These are phyloP conservation scores for Drosophila maculinotata DNA, from an alignment of 2,888 invertebrate genomes.

Conservation along the genomic window DNA sequence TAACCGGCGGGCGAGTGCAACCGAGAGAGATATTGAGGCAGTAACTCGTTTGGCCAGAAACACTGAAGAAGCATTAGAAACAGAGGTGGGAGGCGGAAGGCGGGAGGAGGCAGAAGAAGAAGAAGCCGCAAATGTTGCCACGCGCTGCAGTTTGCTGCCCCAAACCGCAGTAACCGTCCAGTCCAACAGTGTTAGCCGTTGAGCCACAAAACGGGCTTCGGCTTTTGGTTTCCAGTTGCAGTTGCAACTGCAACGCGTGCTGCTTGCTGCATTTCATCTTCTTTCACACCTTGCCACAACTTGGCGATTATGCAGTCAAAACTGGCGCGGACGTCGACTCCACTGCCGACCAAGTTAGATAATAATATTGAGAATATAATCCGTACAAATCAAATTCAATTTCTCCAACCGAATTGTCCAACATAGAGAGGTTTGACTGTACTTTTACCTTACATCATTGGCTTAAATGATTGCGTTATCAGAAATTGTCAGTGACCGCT, in stretches of 20 bases:
- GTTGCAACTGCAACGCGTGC: slow-evolving; percentile 52
- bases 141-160: slow-evolving; percentile 37
- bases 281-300: slow-evolving; percentile 27
- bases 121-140: slow-evolving; percentile 78
- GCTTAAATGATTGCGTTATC: not conserved
- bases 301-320: slow-evolving; percentile 53
- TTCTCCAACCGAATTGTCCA: too few species aligned
- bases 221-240: slow-evolving; percentile 9
- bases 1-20: slow-evolving; percentile 36
- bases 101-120: not conserved
- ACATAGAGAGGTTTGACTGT: too few species aligned
- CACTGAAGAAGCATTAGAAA: slow-evolving; percentile 68
- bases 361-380: not conserved
- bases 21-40: slow-evolving; percentile 5
- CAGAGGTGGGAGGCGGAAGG: slow-evolving; percentile 12
- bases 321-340: slow-evolving; percentile 55
- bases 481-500: not conserved
- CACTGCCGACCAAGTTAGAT: slow-evolving; percentile 19
- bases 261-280: slow-evolving; percentile 28
- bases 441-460: not conserved
- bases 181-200: slow-evolving; percentile 19
- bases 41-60: slow-evolving; percentile 77
- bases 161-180: slow-evolving; percentile 18
- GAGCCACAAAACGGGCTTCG: too few species aligned
- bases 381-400: too few species aligned